Evolutionary conservation across 2,113 vertebrate genomes (phyloP).

Genomic region (Aldabrachelys gigantea): DNA sequence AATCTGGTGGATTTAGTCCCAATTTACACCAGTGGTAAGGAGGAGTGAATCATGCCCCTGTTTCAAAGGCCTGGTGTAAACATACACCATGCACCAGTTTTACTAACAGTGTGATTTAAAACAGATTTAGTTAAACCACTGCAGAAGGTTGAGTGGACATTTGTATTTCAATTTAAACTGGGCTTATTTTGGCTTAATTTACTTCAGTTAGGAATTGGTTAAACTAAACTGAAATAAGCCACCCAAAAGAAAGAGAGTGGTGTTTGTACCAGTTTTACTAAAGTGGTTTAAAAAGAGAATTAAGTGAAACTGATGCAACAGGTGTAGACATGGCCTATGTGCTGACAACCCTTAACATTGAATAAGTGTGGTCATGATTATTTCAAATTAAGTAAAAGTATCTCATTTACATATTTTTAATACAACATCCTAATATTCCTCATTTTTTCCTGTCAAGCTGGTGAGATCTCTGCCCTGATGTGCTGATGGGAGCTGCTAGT

Average conservation of each 20-base stretch:
- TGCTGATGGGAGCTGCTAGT: not conserved
- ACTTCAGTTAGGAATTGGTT: not conserved
- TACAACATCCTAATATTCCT: not conserved
- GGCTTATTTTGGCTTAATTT: not conserved
- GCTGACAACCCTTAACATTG: not conserved
- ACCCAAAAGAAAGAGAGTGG: not conserved
- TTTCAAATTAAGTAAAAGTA: not conserved
- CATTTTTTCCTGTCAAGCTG: conserved; percentile 1
- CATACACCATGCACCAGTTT: not conserved
- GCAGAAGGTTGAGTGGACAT: not conserved
- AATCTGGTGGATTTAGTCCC: not conserved
- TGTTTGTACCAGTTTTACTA: not conserved
- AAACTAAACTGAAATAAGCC: not conserved
- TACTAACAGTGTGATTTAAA: not conserved
- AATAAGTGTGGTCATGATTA: not conserved
- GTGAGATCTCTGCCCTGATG: not conserved
- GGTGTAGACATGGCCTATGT: not conserved
- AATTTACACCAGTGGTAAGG: not conserved
- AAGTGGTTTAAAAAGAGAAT: not conserved
- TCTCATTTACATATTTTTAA: not conserved
- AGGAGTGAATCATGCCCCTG: rapidly evolving
- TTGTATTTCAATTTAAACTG: not conserved
- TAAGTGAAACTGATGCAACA: rapidly evolving
- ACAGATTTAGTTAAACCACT: not conserved
- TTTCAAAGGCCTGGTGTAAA: not conserved